Evolutionary conservation across 2,113 vertebrate species (phyloP).

Genomic region (Echinops telfairi): DNA sequence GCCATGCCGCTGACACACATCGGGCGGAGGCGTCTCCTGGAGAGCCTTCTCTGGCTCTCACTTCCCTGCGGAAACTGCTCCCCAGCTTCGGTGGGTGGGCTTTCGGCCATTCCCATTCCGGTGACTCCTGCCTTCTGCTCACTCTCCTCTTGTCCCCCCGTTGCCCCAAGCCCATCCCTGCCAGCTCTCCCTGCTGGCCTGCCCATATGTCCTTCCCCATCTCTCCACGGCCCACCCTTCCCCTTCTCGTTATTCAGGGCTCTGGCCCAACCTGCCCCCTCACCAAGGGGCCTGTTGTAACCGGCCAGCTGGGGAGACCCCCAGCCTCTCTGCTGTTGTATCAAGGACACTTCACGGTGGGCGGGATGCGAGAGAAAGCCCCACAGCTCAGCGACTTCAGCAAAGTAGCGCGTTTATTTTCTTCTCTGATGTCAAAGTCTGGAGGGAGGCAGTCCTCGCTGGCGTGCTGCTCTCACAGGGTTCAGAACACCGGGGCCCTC

Average conservation of each 20-base stretch:
- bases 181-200: background rate
- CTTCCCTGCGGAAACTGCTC: background rate
- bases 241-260: background rate
- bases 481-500: background rate
- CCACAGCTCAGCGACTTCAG: background rate
- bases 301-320: background rate
- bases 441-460: background rate
- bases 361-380: background rate
- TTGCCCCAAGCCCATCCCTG: background rate
- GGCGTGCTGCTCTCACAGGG: background rate
- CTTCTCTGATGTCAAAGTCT: background rate
- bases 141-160: background rate
- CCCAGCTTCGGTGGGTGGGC: background rate
- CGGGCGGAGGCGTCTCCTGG: background rate
- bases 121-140: background rate
- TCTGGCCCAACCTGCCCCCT: background rate
- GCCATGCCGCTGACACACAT: background rate
- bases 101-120: background rate
- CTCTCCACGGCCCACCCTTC: background rate
- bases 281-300: background rate
- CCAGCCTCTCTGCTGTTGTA: background rate
- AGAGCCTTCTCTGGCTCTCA: background rate
- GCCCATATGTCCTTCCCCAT: background rate
- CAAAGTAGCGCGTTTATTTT: constrained; percentile 18
- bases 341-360: background rate